A percentile compares a stretch with the other conserved stretches of the same genome.
Conservation (phyloP, 1,140 invertebrate species). For the Littorina saxatilis region DNA sequence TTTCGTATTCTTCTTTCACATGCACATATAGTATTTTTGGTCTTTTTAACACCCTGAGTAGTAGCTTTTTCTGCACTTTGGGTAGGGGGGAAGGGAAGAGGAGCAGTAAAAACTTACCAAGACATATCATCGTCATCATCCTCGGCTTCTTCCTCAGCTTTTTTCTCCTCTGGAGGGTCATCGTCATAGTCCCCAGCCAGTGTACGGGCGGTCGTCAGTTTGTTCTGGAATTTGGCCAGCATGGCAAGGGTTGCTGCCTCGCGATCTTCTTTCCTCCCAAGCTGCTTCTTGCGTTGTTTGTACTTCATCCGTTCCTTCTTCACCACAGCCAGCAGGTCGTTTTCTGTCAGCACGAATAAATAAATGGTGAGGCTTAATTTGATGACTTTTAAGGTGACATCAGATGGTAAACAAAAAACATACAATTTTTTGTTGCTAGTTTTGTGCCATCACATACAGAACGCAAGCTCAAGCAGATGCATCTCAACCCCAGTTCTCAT, state of each 20-base stretch:
- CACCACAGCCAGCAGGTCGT: slow-evolving; percentile 84
- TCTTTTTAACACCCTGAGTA: too few relatives aligned
- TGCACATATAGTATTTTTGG: too few relatives aligned
- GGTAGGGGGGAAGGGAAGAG: too few relatives aligned
- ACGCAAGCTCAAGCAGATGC: too few relatives aligned
- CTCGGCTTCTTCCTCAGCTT: slow-evolving; percentile 69
- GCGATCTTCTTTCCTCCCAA: slow-evolving; percentile 80
- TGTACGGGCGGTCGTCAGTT: slow-evolving; percentile 81
- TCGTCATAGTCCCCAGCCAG: slow-evolving; percentile 70
- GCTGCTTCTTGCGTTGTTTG: slow-evolving; percentile 79
- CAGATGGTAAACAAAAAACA: background rate
- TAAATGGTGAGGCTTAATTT: too few relatives aligned
- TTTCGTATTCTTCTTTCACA: too few relatives aligned
- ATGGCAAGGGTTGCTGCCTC: slow-evolving; percentile 83
- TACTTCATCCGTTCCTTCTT: slow-evolving; percentile 87
- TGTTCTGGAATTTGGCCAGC: slow-evolving; percentile 89
- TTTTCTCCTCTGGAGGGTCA: slow-evolving; percentile 70
- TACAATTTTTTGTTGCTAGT: too few relatives aligned
- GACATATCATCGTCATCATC: slow-evolving; percentile 69
- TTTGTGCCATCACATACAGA: too few relatives aligned
- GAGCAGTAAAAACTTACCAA: slow-evolving; percentile 67
- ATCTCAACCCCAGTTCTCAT: too few relatives aligned
- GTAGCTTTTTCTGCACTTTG: too few relatives aligned
- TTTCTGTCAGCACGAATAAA: slow-evolving; percentile 59
- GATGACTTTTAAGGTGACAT: background rate